Evolutionary conservation across 2,888 invertebrate species (phyloP).

Genomic region (Seladonia tumulorum): DNA sequence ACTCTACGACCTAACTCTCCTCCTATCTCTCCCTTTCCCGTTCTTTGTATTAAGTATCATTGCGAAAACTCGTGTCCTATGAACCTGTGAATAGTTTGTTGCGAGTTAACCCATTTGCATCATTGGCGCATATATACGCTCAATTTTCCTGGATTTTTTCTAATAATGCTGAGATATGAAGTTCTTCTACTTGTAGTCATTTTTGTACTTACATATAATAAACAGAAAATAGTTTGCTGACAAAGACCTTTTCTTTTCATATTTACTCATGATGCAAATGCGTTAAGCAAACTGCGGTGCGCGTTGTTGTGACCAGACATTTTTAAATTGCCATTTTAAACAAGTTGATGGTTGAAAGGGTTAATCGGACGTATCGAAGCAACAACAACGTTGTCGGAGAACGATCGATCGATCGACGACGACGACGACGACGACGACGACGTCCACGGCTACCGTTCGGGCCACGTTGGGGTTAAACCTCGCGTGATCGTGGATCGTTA

Average conservation of each 20-base stretch:
- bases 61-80: neutral
- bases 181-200: too few species aligned
- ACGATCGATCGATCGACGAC: neutral
- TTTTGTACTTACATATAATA: too few species aligned
- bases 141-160: too few species aligned
- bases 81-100: neutral
- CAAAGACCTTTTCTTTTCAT: too few species aligned
- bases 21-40: neutral
- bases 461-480: neutral
- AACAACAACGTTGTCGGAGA: neutral
- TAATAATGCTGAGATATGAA: too few species aligned
- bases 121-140: too few species aligned
- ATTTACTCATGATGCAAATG: too few species aligned
- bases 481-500: conserved; percentile 33
- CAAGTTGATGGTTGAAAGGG: neutral
- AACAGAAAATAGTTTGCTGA: too few species aligned
- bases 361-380: neutral
- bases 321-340: too few species aligned
- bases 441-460: neutral
- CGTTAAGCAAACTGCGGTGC: too few species aligned
- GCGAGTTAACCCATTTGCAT: too few species aligned
- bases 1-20: neutral
- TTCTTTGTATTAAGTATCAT: neutral
- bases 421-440: neutral
- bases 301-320: too few species aligned